Conservation (phyloP, 2,888 invertebrate genomes). For the Dimorphilus gyrociliatus region DNA sequence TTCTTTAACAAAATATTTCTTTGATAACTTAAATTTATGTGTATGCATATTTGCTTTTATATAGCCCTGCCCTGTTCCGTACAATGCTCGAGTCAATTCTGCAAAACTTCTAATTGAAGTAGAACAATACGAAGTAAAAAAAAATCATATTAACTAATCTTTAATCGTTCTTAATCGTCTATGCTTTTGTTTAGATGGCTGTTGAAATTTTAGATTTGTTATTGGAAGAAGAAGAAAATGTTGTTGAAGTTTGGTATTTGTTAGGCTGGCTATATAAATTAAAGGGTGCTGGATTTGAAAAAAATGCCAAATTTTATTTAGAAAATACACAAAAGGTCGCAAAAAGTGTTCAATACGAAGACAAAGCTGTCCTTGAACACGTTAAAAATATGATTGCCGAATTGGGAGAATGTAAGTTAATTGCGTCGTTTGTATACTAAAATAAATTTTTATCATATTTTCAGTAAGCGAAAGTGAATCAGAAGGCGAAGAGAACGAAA, state of each 20-base stretch:
- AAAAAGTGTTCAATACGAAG: slow-evolving; percentile 22
- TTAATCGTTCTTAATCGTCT: not conserved
- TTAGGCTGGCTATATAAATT: slow-evolving; percentile 38
- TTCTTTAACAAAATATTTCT: no score
- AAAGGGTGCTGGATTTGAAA: slow-evolving; percentile 32
- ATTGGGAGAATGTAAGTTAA: slow-evolving; percentile 23
- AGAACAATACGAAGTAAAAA: slow-evolving; percentile 32
- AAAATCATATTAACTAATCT: not conserved
- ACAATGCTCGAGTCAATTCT: slow-evolving; percentile 30
- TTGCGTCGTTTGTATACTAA: no score
- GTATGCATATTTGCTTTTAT: no score
- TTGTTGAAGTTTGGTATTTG: slow-evolving; percentile 39
- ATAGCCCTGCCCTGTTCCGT: slow-evolving; percentile 26
- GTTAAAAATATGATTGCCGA: slow-evolving; percentile 27
- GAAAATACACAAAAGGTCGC: slow-evolving; percentile 35
- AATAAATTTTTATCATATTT: no score
- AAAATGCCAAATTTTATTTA: slow-evolving; percentile 35
- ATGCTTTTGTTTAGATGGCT: slow-evolving; percentile 21
- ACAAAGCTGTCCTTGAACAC: slow-evolving; percentile 25
- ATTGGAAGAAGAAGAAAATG: slow-evolving; percentile 39
- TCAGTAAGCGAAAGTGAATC: no score
- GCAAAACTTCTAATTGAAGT: slow-evolving; percentile 38
- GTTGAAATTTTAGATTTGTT: slow-evolving; percentile 35
- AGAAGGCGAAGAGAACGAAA: no score
- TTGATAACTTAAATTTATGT: no score